Evolutionary conservation across 2,797 vertebrate genomes (phyloP), one percentile per base, ranked within the genome.

Genomic region (Lagocephalus sceleratus): DNA sequence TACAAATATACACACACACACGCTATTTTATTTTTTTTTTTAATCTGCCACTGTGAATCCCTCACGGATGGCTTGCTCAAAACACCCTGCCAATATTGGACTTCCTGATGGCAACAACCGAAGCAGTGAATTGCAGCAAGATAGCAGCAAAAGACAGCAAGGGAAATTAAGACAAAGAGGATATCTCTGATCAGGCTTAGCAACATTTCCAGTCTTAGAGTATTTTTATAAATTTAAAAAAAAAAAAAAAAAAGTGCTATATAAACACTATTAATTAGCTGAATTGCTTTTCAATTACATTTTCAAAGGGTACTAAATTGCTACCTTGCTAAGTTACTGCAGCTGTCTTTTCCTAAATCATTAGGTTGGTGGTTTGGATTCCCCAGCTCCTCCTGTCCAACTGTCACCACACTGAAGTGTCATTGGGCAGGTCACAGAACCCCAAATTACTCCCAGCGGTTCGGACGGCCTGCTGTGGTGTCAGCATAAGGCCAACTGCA

Each of bases 11-110:
- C 19, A 45, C 20, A 58, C 25, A 44, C 12, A 20, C 3, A 43
- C 23, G 15, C 12, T 4, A 14, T 35, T 35, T 35, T 35, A 10
- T 29, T 3, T 14, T 5, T 35, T 32, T 32, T 35, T 35, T 73
- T 78, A 78, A 81, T 85, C 78, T 70, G 72, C 40, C 75, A 57
- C 73, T 56, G 48, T 74, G 73, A 78, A 81, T 71, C 76, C 75
- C 50, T 71, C 69, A 82, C 11, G 63, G 70, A 82, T 85, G 79
- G 68, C 85, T 78, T 83, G 75, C 66, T 70, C 66, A 75, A 77
- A 79, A 73, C 26, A 60, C 52, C 43, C 68, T 60, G 71, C 63
- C 75, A 76, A 82, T 79, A 74, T 64, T 78, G 58, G 74, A 86
- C 79, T 82, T 84, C 61, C 66, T 73, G 17, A 1, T 71, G 48